Conservation (phyloP, 2,113 vertebrate species). For the Atherinomorus stipes region DNA sequence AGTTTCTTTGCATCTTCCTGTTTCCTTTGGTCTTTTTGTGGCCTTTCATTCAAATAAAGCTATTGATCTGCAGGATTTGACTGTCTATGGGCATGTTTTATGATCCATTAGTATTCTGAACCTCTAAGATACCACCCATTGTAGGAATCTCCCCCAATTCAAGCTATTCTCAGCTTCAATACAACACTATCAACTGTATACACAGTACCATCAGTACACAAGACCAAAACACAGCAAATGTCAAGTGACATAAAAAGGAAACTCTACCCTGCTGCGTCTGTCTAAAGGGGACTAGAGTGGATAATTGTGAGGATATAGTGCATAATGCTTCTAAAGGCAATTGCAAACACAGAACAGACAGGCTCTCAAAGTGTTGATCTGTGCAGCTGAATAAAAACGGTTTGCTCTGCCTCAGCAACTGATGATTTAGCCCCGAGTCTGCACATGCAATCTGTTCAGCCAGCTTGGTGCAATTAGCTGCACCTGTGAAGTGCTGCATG, state of each 20-base stretch:
- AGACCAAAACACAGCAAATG: fast-evolving
- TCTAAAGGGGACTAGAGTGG: not conserved
- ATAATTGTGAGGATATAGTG: not conserved
- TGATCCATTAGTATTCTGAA: too few relatives aligned
- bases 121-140: too few relatives aligned
- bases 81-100: too few relatives aligned
- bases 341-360: not conserved
- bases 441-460: not conserved
- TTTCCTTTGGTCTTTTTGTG: too few relatives aligned
- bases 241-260: fast-evolving
- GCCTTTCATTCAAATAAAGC: too few relatives aligned
- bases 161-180: too few relatives aligned
- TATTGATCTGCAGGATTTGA: too few relatives aligned
- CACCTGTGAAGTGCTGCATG: not conserved
- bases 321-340: not conserved
- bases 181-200: too few relatives aligned
- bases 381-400: not conserved
- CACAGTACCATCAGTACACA: not conserved
- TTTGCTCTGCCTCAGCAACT: not conserved
- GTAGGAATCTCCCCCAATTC: too few relatives aligned
- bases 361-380: not conserved
- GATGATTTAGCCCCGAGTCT: not conserved
- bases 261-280: not conserved
- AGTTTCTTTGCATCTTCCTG: too few relatives aligned
- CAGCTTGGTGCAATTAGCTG: not conserved